Evolutionary conservation across 2,113 vertebrate species (phyloP).

Genomic region (Garra rufa): DNA sequence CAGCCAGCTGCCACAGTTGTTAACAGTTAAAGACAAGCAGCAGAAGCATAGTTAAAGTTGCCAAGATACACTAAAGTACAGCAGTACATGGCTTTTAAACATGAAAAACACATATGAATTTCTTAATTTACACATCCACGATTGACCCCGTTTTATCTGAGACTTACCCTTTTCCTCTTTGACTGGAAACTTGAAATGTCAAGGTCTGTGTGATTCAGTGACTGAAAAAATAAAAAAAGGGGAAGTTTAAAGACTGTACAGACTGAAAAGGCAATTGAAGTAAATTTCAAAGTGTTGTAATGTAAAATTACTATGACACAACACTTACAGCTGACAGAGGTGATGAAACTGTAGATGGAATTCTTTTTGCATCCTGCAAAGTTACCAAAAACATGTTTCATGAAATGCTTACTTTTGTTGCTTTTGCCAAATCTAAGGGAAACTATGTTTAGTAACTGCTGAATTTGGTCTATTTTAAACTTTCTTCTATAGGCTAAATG

Average conservation of each 20-base stretch:
- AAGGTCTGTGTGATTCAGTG: slow-evolving; percentile 78
- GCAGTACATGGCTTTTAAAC: background rate
- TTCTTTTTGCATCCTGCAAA: slow-evolving; percentile 93
- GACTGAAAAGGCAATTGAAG: background rate
- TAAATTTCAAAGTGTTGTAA: background rate
- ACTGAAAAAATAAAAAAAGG: slow-evolving; percentile 70
- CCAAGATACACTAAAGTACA: slow-evolving; percentile 50
- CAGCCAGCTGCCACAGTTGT: slow-evolving; percentile 70
- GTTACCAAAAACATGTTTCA: slow-evolving; percentile 32
- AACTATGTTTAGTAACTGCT: background rate
- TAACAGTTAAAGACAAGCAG: slow-evolving; percentile 47
- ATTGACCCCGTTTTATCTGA: background rate
- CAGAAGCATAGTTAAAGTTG: slow-evolving; percentile 36
- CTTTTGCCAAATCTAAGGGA: background rate
- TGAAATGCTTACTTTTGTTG: background rate
- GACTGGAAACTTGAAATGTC: slow-evolving; percentile 74
- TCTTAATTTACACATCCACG: background rate
- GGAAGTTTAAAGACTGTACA: background rate
- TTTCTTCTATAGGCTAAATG: background rate
- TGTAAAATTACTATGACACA: background rate
- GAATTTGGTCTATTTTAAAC: too few species aligned
- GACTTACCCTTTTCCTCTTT: slow-evolving; percentile 86
- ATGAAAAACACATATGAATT: background rate
- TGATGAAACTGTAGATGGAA: slow-evolving; percentile 83
- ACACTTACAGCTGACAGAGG: slow-evolving; percentile 83